A percentile compares a stretch with the other conserved stretches of the same genome.
Conservation (phyloP, 92 coral and sea anemone genomes). For the Meandrina meandrites region DNA sequence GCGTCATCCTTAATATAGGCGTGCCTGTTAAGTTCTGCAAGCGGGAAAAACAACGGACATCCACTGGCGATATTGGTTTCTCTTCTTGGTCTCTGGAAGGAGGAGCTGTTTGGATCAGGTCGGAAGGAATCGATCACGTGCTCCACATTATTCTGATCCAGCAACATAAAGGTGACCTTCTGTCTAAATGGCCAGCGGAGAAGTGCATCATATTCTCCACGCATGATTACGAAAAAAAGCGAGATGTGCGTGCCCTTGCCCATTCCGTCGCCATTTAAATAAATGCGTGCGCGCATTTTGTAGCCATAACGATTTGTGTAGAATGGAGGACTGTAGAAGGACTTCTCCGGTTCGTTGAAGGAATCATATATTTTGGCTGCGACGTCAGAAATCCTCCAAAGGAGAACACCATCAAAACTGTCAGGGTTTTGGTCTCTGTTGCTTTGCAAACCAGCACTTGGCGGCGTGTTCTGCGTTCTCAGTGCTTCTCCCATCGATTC, state of each 20-base stretch:
- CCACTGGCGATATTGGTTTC: slow-evolving; percentile 85
- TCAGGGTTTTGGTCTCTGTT: slow-evolving; percentile 33
- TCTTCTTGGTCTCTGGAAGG: slow-evolving; percentile 72
- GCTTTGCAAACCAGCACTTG: slow-evolving; percentile 51
- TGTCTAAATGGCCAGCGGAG: slow-evolving; percentile 91
- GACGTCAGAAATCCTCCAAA: slow-evolving; percentile 68
- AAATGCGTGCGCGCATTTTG: slow-evolving; percentile 88
- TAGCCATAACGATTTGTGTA: slow-evolving; percentile 77
- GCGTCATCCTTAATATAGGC: slow-evolving; percentile 75
- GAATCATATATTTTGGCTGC: slow-evolving; percentile 68
- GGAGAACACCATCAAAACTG: slow-evolving; percentile 60
- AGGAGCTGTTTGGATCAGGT: slow-evolving; percentile 85
- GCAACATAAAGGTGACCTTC: slow-evolving; percentile 75
- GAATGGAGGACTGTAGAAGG: slow-evolving; percentile 75
- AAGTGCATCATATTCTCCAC: slow-evolving; percentile 73
- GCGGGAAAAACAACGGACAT: slow-evolving; percentile 74
- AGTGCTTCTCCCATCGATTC: slow-evolving; percentile 47
- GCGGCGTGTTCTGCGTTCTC: slow-evolving; percentile 35
- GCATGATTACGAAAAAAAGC: slow-evolving; percentile 78
- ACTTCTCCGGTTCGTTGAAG: slow-evolving; percentile 53
- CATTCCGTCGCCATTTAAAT: slow-evolving; percentile 83
- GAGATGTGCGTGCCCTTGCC: slow-evolving; percentile 75
- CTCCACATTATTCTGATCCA: slow-evolving; percentile 76
- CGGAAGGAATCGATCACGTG: slow-evolving; percentile 81
- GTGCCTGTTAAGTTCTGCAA: slow-evolving; percentile 51